Conservation (phyloP, 1,140 invertebrate genomes). For the Tyrophagus putrescentiae region DNA sequence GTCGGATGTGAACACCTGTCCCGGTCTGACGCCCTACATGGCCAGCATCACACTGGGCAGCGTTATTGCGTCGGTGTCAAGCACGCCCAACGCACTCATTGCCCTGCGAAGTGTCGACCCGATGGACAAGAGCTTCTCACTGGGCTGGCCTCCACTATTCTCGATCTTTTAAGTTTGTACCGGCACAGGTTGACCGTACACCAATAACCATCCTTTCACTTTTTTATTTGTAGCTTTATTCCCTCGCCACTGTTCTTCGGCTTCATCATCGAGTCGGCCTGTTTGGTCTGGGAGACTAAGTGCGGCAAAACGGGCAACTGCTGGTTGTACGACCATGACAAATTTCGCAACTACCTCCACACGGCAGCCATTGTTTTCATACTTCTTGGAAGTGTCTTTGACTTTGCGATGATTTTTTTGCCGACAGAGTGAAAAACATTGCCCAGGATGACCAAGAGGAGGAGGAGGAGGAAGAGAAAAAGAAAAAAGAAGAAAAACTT, state of each 20-base stretch:
- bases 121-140: conserved; percentile 31
- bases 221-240: conserved; percentile 27
- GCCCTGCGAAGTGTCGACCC: conserved; percentile 30
- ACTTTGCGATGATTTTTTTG: conserved; percentile 24
- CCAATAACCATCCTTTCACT: conserved; percentile 26
- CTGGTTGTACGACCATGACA: conserved; percentile 31
- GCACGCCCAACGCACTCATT: conserved; percentile 31
- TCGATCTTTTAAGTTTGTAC: conserved; percentile 24
- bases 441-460: conserved; percentile 20
- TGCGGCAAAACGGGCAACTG: conserved; percentile 32
- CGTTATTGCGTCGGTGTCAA: conserved; percentile 22
- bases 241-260: conserved; percentile 33
- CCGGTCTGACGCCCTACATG: neutral
- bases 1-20: neutral
- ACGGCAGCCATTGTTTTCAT: conserved; percentile 24
- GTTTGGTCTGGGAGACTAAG: conserved; percentile 30
- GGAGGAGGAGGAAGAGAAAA: conserved; percentile 20
- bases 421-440: conserved; percentile 23
- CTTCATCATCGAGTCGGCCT: conserved; percentile 30
- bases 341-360: conserved; percentile 29
- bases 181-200: neutral
- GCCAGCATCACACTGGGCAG: neutral
- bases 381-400: conserved; percentile 24
- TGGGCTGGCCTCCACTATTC: conserved; percentile 29
- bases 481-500: neutral